Percentiles rank a stretch among this genome's conserved stretches.
Evolutionary conservation across 2,113 vertebrate genomes (phyloP).

Genomic region (Agapornis roseicollis): DNA sequence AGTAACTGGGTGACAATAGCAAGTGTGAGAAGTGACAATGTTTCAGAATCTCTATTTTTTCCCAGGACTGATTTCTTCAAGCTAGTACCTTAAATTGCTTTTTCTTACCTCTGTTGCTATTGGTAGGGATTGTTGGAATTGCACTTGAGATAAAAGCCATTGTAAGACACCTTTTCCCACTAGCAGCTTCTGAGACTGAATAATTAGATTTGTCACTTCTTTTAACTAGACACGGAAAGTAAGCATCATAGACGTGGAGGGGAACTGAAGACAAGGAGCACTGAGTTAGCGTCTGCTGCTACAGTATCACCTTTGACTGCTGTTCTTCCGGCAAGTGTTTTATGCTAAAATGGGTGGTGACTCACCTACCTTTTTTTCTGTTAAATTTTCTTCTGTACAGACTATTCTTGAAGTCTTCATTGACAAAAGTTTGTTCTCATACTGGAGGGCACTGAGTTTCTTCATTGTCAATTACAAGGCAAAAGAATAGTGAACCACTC

Average conservation of each 20-base stretch:
- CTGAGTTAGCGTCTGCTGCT: conserved; percentile 24
- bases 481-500: background rate
- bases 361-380: background rate
- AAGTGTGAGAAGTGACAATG: background rate
- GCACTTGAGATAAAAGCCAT: background rate
- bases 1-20: background rate
- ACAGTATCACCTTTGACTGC: conserved; percentile 47
- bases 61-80: background rate
- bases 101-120: background rate
- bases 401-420: background rate
- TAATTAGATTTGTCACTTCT: background rate
- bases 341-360: background rate
- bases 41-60: background rate
- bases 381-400: background rate
- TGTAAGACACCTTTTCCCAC: background rate
- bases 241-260: conserved; percentile 63
- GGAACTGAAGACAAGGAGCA: conserved; percentile 37
- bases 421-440: background rate
- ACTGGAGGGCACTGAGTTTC: background rate
- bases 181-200: background rate
- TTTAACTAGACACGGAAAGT: conserved; percentile 12
- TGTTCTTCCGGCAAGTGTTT: conserved; percentile 70
- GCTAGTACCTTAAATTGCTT: background rate
- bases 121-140: background rate
- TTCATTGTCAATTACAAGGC: background rate